Evolutionary conservation across 2,888 invertebrate species (phyloP).

Genomic region (Epinotia brunnichana): DNA sequence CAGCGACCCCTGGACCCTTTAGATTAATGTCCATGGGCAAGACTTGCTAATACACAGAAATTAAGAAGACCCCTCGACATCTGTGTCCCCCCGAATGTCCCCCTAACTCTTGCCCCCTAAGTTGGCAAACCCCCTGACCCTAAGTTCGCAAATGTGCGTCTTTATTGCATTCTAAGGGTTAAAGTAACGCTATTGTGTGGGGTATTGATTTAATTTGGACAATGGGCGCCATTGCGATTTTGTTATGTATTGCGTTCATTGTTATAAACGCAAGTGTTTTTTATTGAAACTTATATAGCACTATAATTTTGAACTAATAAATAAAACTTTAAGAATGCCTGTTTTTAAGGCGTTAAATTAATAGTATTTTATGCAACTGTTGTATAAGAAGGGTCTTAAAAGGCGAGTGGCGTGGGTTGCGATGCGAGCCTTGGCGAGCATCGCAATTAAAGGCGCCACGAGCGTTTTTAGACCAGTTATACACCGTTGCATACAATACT

Average conservation of each 20-base stretch:
- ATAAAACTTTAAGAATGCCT: no score
- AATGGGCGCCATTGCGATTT: slow-evolving; percentile 33
- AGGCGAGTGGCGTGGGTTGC: no score
- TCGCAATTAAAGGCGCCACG: no score
- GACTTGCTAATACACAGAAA: slow-evolving; percentile 78
- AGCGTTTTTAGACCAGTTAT: no score
- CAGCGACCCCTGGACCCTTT: slow-evolving; percentile 75
- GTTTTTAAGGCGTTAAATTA: not conserved
- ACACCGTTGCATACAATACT: no score
- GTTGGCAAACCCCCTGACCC: slow-evolving; percentile 26
- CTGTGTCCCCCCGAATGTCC: slow-evolving; percentile 63
- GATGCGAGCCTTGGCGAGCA: no score
- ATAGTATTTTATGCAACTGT: no score
- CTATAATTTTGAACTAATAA: no score
- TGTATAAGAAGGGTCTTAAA: no score
- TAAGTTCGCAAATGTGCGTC: slow-evolving; percentile 39
- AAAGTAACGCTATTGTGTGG: slow-evolving; percentile 19
- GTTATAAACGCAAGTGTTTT: not conserved
- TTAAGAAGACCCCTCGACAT: slow-evolving; percentile 79
- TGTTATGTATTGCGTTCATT: slow-evolving; percentile 13
- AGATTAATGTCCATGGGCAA: slow-evolving; percentile 79
- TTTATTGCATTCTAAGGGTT: slow-evolving; percentile 38
- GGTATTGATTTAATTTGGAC: slow-evolving; percentile 41
- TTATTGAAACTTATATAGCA: no score
- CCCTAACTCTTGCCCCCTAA: slow-evolving; percentile 29